A percentile compares a stretch with the other conserved stretches of the same genome.
phyloP scores from a whole-genome alignment of 64 coral and sea anemone genomes.

The Montipora capricornis region DNA sequence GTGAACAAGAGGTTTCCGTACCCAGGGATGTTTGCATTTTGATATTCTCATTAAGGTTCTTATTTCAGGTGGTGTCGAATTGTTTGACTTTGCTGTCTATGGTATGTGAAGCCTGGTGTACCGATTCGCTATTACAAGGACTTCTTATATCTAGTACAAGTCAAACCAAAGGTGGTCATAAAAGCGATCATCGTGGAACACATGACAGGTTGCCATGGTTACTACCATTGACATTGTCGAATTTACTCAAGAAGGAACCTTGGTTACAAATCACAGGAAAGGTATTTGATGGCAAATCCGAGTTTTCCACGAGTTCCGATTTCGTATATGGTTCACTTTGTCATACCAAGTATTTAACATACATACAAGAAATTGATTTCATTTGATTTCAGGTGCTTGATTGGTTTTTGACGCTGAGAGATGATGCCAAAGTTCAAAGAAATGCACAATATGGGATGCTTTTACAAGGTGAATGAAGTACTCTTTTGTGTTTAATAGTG shows the following conservation, averaged over 20 bases:
- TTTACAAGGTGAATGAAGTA: conserved; percentile 20
- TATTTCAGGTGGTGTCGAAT: background rate
- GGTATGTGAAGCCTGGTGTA: conserved; percentile 22
- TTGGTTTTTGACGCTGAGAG: conserved; percentile 46
- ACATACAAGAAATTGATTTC: background rate
- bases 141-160: background rate
- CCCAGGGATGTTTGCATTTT: too few relatives aligned
- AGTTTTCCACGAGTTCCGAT: background rate
- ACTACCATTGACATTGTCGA: conserved; percentile 31
- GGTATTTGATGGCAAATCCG: background rate
- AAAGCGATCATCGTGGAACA: background rate
- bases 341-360: background rate
- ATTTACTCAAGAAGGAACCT: conserved; percentile 21
- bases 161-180: background rate
- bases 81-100: conserved; percentile 19
- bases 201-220: conserved; percentile 16
- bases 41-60: too few relatives aligned
- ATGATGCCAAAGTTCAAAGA: background rate
- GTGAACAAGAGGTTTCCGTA: too few relatives aligned
- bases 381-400: conserved; percentile 10
- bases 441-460: background rate
- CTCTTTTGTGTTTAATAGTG: background rate
- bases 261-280: conserved; percentile 28
- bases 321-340: background rate
- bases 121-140: conserved; percentile 15